phyloP scores from a whole-genome alignment of 2,888 invertebrate species.

The Anorthoa munda region DNA sequence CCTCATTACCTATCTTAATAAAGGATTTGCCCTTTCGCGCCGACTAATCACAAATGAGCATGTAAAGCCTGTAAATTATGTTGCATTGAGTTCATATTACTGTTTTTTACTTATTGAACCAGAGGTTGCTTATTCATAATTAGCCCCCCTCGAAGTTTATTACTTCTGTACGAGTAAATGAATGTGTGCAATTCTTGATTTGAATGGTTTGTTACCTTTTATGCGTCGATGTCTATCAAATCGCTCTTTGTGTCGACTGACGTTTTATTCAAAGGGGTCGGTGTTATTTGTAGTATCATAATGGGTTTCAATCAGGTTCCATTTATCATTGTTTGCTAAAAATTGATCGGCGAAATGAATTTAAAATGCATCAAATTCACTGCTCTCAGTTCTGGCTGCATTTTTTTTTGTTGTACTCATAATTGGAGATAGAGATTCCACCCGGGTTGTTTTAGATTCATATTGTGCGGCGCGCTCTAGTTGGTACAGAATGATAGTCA shows the following conservation, averaged over 20 bases:
- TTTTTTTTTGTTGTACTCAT: background rate
- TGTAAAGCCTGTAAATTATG: constrained; percentile 91
- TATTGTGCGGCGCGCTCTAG: constrained; percentile 56
- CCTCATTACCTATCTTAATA: constrained; percentile 91
- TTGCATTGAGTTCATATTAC: constrained; percentile 89
- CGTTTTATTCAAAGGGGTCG: constrained; percentile 67
- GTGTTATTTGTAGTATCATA: constrained; percentile 66
- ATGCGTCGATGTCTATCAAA: constrained; percentile 73
- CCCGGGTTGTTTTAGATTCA: constrained; percentile 13
- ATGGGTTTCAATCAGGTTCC: constrained; percentile 67
- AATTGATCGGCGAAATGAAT: constrained; percentile 57
- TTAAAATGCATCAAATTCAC: constrained; percentile 53
- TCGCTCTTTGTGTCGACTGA: constrained; percentile 68
- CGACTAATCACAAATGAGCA: constrained; percentile 91
- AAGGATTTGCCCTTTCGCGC: constrained; percentile 91
- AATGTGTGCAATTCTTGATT: constrained; percentile 82
- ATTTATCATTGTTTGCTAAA: constrained; percentile 67
- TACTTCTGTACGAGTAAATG: constrained; percentile 88
- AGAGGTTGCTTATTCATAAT: constrained; percentile 89
- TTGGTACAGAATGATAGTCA: constrained; percentile 67
- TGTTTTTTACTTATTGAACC: constrained; percentile 84
- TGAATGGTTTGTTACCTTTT: constrained; percentile 74
- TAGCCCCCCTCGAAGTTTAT: constrained; percentile 89
- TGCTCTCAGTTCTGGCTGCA: constrained; percentile 10
- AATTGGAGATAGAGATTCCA: background rate